These are phyloP conservation scores for Cyrtonyx montezumae DNA, from an alignment of 2,113 vertebrate species.

Conservation along the genomic window DNA sequence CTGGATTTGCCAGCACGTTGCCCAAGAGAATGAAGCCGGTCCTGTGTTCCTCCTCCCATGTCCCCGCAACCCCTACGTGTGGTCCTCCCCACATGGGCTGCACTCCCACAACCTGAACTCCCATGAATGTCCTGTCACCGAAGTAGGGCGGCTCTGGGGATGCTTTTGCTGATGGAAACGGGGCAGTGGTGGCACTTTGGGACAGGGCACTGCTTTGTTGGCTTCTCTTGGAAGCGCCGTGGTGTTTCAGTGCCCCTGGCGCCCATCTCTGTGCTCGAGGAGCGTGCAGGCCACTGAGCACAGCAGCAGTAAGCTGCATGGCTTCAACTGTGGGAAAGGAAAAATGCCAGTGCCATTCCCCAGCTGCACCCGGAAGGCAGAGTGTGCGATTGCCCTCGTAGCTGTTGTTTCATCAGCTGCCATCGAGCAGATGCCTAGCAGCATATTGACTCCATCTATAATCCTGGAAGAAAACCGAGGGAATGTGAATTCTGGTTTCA, in stretches of 20 bases:
- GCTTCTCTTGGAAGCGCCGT: background rate
- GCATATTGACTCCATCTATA: background rate
- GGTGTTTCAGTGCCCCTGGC: accelerated
- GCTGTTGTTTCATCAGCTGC: accelerated
- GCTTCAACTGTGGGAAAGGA: accelerated
- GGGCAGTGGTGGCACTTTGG: accelerated
- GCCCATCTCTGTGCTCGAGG: accelerated
- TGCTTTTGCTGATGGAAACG: accelerated
- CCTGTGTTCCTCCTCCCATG: background rate
- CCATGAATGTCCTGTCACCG: accelerated
- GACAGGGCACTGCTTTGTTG: background rate
- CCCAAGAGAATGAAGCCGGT: background rate
- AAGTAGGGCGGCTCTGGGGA: background rate
- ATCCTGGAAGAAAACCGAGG: background rate
- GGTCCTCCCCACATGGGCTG: background rate
- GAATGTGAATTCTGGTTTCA: background rate
- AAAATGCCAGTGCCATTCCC: background rate
- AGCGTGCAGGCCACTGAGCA: accelerated
- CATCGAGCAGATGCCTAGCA: background rate
- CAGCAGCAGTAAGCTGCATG: accelerated
- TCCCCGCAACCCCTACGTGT: accelerated
- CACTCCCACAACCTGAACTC: accelerated
- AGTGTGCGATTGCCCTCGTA: accelerated
- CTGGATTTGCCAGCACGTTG: background rate
- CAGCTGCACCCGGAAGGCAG: accelerated